A percentile compares a stretch with the other conserved stretches of the same genome.
Evolutionary conservation across 2,888 invertebrate species (phyloP).

Genomic region (Ctena decussata): DNA sequence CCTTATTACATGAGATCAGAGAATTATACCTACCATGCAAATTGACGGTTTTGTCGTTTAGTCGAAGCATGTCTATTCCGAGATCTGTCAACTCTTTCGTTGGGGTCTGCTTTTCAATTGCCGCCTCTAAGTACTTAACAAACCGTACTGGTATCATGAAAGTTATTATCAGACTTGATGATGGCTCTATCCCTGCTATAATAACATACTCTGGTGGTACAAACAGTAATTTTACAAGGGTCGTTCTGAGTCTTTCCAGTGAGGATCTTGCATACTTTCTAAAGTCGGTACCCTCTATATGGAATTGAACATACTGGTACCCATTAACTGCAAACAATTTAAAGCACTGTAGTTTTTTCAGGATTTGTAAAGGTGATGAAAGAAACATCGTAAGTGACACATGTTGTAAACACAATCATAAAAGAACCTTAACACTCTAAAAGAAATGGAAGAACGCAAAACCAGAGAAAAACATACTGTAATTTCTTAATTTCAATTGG

Average conservation of each 20-base stretch:
- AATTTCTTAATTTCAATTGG: too few species aligned
- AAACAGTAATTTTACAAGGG: slow-evolving; percentile 22
- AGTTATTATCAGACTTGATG: slow-evolving; percentile 51
- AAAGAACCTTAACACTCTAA: too few species aligned
- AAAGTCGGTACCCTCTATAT: slow-evolving; percentile 26
- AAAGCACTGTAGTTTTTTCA: too few species aligned
- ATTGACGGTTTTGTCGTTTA: neutral
- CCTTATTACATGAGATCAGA: neutral
- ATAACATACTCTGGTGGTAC: slow-evolving; percentile 26
- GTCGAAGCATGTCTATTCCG: slow-evolving; percentile 30
- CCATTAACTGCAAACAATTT: slow-evolving; percentile 43
- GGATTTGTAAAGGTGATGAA: too few species aligned
- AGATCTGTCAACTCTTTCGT: slow-evolving; percentile 8
- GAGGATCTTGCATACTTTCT: neutral
- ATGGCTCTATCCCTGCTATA: slow-evolving; percentile 49
- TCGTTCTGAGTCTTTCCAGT: neutral
- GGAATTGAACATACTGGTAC: slow-evolving; percentile 29
- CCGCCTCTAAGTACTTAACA: slow-evolving; percentile 6
- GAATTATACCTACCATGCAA: slow-evolving; percentile 14
- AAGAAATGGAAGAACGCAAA: too few species aligned
- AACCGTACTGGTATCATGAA: slow-evolving; percentile 42
- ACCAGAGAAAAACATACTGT: too few species aligned
- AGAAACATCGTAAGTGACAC: too few species aligned
- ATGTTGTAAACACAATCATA: too few species aligned
- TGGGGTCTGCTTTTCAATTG: neutral